These are phyloP conservation scores for Trissolcus basalis DNA, from an alignment of 1,140 invertebrate genomes.

Conservation along the genomic window DNA sequence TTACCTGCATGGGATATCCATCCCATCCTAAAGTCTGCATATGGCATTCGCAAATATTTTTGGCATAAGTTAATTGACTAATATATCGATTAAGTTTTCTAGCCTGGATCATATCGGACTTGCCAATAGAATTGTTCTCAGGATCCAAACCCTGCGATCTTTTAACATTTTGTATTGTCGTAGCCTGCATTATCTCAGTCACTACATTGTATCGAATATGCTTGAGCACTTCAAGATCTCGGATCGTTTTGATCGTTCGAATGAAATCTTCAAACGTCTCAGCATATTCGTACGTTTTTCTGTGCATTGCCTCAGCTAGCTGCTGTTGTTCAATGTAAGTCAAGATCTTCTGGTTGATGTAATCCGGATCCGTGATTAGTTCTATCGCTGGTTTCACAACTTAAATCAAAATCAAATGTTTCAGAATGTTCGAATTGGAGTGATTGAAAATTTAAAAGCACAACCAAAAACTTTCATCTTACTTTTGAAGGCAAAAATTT, in stretches of 20 bases:
- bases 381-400: slow-evolving; percentile 90
- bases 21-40: slow-evolving; percentile 86
- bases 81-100: slow-evolving; percentile 85
- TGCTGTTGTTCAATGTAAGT: slow-evolving; percentile 88
- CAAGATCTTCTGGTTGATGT: slow-evolving; percentile 91
- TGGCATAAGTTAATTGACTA: slow-evolving; percentile 89
- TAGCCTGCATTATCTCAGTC: slow-evolving; percentile 94
- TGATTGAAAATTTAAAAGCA: too few relatives aligned
- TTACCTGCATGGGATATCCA: slow-evolving; percentile 80
- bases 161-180: slow-evolving; percentile 92
- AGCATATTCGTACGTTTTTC: slow-evolving; percentile 89
- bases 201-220: slow-evolving; percentile 91
- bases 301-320: slow-evolving; percentile 85
- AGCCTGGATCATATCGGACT: slow-evolving; percentile 84
- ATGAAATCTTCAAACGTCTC: slow-evolving; percentile 94
- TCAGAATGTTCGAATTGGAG: too few relatives aligned
- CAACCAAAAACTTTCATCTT: too few relatives aligned
- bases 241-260: slow-evolving; percentile 87
- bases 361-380: slow-evolving; percentile 90
- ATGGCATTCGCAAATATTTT: slow-evolving; percentile 88
- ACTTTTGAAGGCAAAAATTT: slow-evolving; percentile 91
- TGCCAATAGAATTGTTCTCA: slow-evolving; percentile 78
- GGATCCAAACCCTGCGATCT: slow-evolving; percentile 87
- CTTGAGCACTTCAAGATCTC: slow-evolving; percentile 88
- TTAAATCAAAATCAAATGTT: slow-evolving; percentile 72